Evolutionary conservation across 2,888 invertebrate species (phyloP), one percentile per base, ranked within the genome.

Genomic region (Megaustenia siamemsis): DNA sequence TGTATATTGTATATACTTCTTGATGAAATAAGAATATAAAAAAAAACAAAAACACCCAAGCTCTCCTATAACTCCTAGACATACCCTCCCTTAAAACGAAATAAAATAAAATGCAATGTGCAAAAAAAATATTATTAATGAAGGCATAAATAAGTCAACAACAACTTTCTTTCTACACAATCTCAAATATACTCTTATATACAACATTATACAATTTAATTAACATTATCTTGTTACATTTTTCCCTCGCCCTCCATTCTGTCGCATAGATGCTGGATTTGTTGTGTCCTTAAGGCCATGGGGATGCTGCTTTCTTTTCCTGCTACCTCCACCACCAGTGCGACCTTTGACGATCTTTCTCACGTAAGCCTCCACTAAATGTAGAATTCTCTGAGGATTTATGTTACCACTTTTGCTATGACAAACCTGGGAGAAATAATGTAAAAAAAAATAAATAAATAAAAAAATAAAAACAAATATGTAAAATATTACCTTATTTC

Each of bases 401-500:
- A 99, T 98, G 95, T 98, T 98, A 68, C 98, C 98, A 73, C 97
- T 96, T 94, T 97, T 97, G 94, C 97, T 98, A 95, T 98, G 98
- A 94, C 98, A 99, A 93, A 99, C 98, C 98, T 98, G 95, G 2
- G 63, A 76, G n/a, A n/a, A n/a, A n/a, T n/a, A n/a, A n/a, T n/a
- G n/a, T n/a, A n/a, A n/a, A n/a, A n/a, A n/a, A n/a, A n/a, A n/a
- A n/a, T n/a, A n/a, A n/a, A n/a, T n/a, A n/a, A n/a, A n/a, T n/a
- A n/a, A n/a, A n/a, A n/a, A n/a, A n/a, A n/a, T n/a, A n/a, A n/a
- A n/a, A n/a, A n/a, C n/a, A n/a, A n/a, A n/a, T n/a, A n/a, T n/a
- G n/a, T n/a, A n/a, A n/a, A n/a, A n/a, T n/a, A n/a, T n/a, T n/a
- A n/a, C n/a, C n/a, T n/a, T n/a, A n/a, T n/a, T n/a, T n/a, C n/a